These are phyloP conservation scores for Malurus leucopterus DNA, from an alignment of 2,797 vertebrate species.

Conservation along the genomic window DNA sequence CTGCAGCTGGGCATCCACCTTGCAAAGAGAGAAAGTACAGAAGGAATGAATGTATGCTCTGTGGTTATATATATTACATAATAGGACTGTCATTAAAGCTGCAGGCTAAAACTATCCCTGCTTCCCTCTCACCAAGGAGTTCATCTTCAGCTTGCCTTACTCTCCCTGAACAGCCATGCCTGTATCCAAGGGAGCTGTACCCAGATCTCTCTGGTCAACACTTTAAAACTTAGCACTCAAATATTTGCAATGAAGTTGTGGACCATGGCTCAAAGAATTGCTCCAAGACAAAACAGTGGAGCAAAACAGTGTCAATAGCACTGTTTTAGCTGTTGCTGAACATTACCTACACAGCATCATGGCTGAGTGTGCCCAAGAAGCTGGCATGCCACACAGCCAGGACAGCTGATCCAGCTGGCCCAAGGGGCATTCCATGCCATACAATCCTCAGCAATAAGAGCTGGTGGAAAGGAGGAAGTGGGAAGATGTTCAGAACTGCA, in stretches of 20 bases:
- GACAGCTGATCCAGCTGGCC: background rate
- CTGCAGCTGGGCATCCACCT: constrained; percentile 96
- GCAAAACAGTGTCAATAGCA: background rate
- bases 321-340: background rate
- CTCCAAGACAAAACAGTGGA: background rate
- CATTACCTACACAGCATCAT: background rate
- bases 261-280: background rate
- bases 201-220: background rate
- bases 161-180: background rate
- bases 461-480: background rate
- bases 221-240: background rate
- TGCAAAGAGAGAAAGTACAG: background rate
- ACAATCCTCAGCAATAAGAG: background rate
- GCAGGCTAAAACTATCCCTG: background rate
- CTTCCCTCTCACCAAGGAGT: background rate
- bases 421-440: background rate
- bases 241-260: background rate
- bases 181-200: background rate
- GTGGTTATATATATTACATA: too few relatives aligned
- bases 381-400: background rate
- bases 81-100: background rate
- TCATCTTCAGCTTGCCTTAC: background rate
- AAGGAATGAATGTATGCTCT: background rate
- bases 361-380: background rate
- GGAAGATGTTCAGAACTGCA: background rate